Evolutionary conservation across 2,113 vertebrate genomes (phyloP).

Genomic region (Nothobranchius furzeri): DNA sequence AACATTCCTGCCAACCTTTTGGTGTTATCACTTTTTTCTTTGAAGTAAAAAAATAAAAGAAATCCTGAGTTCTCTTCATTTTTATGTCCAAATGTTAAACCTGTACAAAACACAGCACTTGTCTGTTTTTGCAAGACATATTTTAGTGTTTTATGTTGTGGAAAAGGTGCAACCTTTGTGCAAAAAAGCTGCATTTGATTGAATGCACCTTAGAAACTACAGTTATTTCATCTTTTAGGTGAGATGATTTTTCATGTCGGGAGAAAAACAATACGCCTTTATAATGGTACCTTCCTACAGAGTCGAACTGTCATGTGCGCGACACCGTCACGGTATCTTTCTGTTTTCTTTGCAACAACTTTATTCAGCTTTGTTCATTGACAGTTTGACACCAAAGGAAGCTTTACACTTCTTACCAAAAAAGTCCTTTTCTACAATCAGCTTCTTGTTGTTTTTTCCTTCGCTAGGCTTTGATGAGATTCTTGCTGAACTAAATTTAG

Average conservation of each 20-base stretch:
- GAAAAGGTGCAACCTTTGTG: slow-evolving; percentile 13
- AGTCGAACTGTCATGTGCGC: slow-evolving; percentile 52
- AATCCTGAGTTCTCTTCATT: neutral
- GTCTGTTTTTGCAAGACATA: neutral
- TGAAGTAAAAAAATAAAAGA: neutral
- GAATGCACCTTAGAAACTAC: slow-evolving; percentile 12
- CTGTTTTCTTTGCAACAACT: slow-evolving; percentile 23
- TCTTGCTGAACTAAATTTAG: slow-evolving; percentile 69
- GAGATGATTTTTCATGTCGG: slow-evolving; percentile 51
- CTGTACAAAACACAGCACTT: slow-evolving; percentile 9
- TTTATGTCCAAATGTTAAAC: slow-evolving; percentile 29
- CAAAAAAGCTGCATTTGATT: slow-evolving; percentile 23
- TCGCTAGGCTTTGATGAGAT: slow-evolving; percentile 60
- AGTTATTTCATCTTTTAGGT: slow-evolving; percentile 31
- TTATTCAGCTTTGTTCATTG: slow-evolving; percentile 50
- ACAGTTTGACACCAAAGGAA: slow-evolving; percentile 68
- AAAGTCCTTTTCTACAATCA: slow-evolving; percentile 33
- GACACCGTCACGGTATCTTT: slow-evolving; percentile 36
- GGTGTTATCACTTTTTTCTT: neutral
- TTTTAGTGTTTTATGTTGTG: slow-evolving; percentile 11
- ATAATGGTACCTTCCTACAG: slow-evolving; percentile 20
- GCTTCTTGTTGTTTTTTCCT: slow-evolving; percentile 47
- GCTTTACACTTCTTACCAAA: slow-evolving; percentile 50
- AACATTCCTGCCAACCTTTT: neutral
- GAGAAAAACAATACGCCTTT: slow-evolving; percentile 36